Evolutionary conservation across 2,113 vertebrate species (phyloP), one percentile per base, ranked within the genome.

Genomic region (Leucoraja erinaceus): DNA sequence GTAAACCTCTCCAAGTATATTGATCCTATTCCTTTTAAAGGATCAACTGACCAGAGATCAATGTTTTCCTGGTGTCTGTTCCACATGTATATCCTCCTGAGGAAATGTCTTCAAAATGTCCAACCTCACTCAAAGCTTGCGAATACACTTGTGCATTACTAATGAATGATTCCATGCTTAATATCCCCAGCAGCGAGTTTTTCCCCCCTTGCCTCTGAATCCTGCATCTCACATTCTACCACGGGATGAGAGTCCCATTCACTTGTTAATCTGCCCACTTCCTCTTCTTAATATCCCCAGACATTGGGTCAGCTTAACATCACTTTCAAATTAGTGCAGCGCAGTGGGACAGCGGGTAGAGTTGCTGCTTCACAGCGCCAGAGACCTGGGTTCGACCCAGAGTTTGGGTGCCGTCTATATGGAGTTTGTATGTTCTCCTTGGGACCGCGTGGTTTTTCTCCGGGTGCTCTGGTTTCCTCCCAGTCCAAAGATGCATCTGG

Each of bases 11-110:
- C 28, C n/a, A 63, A 63, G n/a, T n/a, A n/a, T 61, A 63, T 63
- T 88, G 83, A 88, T 88, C 59, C 56, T 31, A 61, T n/a, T 86
- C 83, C 59, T 63, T 88, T 88, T 88, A 66, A 88, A 88, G 59
- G 83, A 88, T 88, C 59, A 63, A 88, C 59, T 88, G 28, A 88
- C 59, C 59, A 63, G 61, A 59, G n/a, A 31, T 63, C 28, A 31
- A 83, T 83, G 22, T 10, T 83, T 56, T 0, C 22, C 56, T 59
- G 22, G 18, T 56, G 79, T 28, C 79, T 20, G 83, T 88, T 63
- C 56, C 54, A 86, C 28, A 14, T 12, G 61, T 86, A 59, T 11
- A n/a, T 84, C 61, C 28, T 31, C 56, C 56, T 63, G 4, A 31
- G 83, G 83, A n/a, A 31, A 63, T 86, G 25, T 16, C 56, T 0